Conservation (phyloP, 2,888 invertebrate genomes). For the Hemithea aestivaria region DNA sequence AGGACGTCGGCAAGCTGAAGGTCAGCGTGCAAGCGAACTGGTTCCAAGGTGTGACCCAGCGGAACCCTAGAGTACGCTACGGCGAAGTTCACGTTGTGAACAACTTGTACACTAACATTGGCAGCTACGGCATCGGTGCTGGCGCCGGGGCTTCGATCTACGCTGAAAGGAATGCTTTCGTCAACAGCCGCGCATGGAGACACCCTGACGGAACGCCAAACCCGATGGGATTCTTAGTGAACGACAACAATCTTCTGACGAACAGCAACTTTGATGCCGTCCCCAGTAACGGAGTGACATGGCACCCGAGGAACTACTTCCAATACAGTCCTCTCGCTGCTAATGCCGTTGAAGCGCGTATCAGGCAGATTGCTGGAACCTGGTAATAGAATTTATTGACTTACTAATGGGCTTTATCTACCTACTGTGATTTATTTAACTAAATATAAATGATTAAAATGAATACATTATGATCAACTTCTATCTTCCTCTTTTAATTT, state of each 20-base stretch:
- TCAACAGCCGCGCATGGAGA: slow-evolving; percentile 15
- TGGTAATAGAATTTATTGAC: too few relatives aligned
- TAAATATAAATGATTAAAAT: too few relatives aligned
- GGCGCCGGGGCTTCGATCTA: slow-evolving; percentile 17
- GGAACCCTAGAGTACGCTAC: slow-evolving; percentile 21
- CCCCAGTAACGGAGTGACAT: slow-evolving; percentile 7
- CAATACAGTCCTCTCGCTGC: slow-evolving; percentile 4
- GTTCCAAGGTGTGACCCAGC: slow-evolving; percentile 19
- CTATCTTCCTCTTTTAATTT: too few relatives aligned
- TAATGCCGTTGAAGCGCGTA: slow-evolving; percentile 12
- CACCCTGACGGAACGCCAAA: slow-evolving; percentile 12
- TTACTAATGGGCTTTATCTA: too few relatives aligned
- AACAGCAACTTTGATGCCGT: slow-evolving; percentile 9
- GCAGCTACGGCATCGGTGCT: slow-evolving; percentile 17
- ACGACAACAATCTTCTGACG: slow-evolving; percentile 7
- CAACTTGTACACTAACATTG: slow-evolving; percentile 22
- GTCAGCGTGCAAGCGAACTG: slow-evolving; percentile 13
- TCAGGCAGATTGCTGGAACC: slow-evolving; percentile 11
- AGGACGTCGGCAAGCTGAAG: slow-evolving; percentile 18
- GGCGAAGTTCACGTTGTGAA: slow-evolving; percentile 21
- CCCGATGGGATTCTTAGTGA: slow-evolving; percentile 11
- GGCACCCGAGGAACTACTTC: slow-evolving; percentile 15
- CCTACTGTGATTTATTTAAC: too few relatives aligned
- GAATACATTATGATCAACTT: too few relatives aligned
- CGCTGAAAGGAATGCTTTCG: slow-evolving; percentile 22